Evolutionary conservation across 2,888 invertebrate genomes (phyloP), one percentile per base, ranked within the genome.

Genomic region (Amiota minor): DNA sequence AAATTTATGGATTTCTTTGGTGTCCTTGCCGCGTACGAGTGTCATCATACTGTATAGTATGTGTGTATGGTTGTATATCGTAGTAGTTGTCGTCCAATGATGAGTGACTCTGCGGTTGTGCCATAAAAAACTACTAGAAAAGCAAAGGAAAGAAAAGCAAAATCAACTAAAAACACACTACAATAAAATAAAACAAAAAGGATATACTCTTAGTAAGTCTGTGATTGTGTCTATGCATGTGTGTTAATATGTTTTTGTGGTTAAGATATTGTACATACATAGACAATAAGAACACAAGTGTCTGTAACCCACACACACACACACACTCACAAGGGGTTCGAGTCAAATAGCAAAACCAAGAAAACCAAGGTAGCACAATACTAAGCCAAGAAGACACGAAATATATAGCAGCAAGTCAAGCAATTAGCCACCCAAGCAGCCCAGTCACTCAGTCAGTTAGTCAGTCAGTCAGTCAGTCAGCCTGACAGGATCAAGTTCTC

Each of bases 1-100:
- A 82, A 81, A 80, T 83, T 83, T 83, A 83, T 83, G 81, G 83
- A 83, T 83, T 83, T 84, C 80, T 84, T 73, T 55, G 77, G 64
- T 83, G 83, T 84, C 86, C 83, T 83, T 83, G 84, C 77, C 2
- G 2, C 6, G 65, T 78, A 79, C 79, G 79, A 85, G 80, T 82
- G 81, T 77, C 76, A 45, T 35, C 53, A 47, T 59, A 35, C 35
- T 35, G 6, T 35, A 35, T 35, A 35, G 35, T 35, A 35, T 35
- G 35, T 35, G 35, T 35, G 6, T 35, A 23, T 23, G 3, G 23
- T 23, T 23, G 23, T 3, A 23, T 53, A 72, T 65, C 56, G 55
- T 71, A 73, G 64, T 61, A 68, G 72, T 64, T 72, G 61, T 65
- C 61, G 45, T 62, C 45, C 45, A 9, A 65, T 65, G 65, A 65